Conservation (phyloP, 1,140 invertebrate genomes). For the Monomorium pharaonis region DNA sequence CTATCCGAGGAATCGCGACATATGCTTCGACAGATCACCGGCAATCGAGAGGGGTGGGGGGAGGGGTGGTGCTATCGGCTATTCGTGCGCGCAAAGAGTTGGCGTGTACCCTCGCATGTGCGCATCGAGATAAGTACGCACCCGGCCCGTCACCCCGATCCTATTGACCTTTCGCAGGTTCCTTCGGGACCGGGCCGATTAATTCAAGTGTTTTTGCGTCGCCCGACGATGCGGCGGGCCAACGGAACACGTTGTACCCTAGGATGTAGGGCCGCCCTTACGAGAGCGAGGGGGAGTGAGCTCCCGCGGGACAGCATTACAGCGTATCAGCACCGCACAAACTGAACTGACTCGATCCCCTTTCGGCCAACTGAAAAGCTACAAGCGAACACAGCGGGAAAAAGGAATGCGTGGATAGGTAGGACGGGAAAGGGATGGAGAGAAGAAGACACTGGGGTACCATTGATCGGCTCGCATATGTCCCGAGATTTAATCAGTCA, state of each 20-base stretch:
- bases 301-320: constrained; percentile 82
- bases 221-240: constrained; percentile 34
- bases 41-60: no score
- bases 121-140: constrained; percentile 70
- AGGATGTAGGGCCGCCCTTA: constrained; percentile 45
- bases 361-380: constrained; percentile 56
- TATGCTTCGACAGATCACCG: constrained; percentile 54
- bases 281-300: constrained; percentile 63
- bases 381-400: constrained; percentile 14
- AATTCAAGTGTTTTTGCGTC: constrained; percentile 76
- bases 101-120: constrained; percentile 3
- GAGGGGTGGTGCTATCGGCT: constrained; percentile 65
- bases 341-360: constrained; percentile 79
- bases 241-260: constrained; percentile 57
- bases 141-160: constrained; percentile 61
- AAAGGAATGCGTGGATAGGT: constrained; percentile 5
- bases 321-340: constrained; percentile 84
- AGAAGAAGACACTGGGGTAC: constrained; percentile 63
- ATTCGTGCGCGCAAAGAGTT: constrained; percentile 17
- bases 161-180: constrained; percentile 77
- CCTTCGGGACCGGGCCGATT: constrained; percentile 73
- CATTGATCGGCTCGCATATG: constrained; percentile 84
- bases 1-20: constrained; percentile 32
- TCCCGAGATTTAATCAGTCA: constrained; percentile 85
- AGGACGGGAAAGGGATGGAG: neutral